Conservation (phyloP, 1,140 invertebrate genomes). For the Leptinotarsa lineolata region DNA sequence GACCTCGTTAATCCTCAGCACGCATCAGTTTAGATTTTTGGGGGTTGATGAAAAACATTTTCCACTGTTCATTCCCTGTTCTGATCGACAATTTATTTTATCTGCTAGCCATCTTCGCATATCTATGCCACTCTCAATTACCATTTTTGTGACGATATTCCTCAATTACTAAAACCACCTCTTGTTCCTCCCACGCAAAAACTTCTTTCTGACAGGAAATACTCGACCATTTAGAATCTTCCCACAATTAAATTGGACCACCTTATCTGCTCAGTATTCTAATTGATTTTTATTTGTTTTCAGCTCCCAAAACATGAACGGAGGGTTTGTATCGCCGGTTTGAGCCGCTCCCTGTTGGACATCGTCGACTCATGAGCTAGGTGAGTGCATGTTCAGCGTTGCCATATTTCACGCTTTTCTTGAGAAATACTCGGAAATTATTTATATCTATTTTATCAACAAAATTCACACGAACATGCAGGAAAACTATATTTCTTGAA, state of each 20-base stretch:
- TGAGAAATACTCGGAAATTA: too few relatives aligned
- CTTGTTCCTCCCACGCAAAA: conserved; percentile 16
- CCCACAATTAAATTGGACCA: conserved; percentile 34
- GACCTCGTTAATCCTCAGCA: too few relatives aligned
- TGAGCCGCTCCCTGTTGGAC: conserved; percentile 52
- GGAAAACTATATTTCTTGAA: too few relatives aligned
- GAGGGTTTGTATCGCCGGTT: conserved; percentile 67
- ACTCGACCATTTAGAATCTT: conserved; percentile 22
- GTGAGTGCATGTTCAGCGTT: neutral
- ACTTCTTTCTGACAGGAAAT: neutral
- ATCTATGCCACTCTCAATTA: too few relatives aligned
- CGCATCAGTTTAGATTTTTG: too few relatives aligned
- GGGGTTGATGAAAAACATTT: too few relatives aligned
- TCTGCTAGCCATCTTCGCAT: too few relatives aligned
- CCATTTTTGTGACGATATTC: neutral
- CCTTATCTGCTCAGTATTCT: conserved; percentile 34
- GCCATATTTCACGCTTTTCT: neutral
- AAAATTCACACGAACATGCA: too few relatives aligned
- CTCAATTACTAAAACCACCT: neutral
- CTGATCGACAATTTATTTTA: too few relatives aligned
- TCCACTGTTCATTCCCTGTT: too few relatives aligned
- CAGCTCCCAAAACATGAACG: conserved; percentile 65
- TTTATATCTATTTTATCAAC: too few relatives aligned
- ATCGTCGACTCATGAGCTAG: conserved; percentile 32
- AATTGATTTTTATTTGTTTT: conserved; percentile 50